Base-by-base conservation (phyloP, 2,797 vertebrate genomes). In the Tapera naevia region DNA sequence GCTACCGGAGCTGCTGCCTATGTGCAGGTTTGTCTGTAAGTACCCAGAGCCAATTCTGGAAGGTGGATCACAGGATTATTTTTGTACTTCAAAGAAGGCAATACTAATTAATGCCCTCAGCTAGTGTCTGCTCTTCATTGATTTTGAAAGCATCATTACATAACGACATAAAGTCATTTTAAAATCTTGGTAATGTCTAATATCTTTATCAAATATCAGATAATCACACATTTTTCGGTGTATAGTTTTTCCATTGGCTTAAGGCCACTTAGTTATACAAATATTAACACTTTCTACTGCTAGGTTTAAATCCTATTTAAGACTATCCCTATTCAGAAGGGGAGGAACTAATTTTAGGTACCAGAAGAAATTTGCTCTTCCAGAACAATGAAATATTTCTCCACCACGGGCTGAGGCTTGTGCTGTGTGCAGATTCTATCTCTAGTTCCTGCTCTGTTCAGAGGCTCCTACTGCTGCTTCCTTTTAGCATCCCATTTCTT, bases 141-240 rank as follows among this genome's bases (percentile, higher is more conserved):
- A 53, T 86, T 94, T 88, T 90, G 80, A 90, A 94, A 80, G 64
- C 43, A 85, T 93, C 71, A 72, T 93, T 90, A 91, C 33, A 93
- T 88, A 94, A 87, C 3, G 65, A 83, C 80, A 67, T 78, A 48
- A 93, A 86, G 57, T 45, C 0, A 1, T 94, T 94, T 76, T 4
- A 25, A 96, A 91, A 94, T 90, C 80, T 91, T 93, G 67, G 50
- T 88, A 73, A 23, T 28, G 60, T 85, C 74, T 65, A 89, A 90
- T 88, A 86, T 71, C 57, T 84, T 91, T 95, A 96, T 94, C 83
- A 96, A 91, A 60, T 71, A 88, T 50, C 71, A 92, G 91, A 93
- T 94, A 90, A 93, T 93, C 84, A 76, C 37, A 43, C 56, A 13
- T 93, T 95, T 94, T 84, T 91, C 0, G 0, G 60, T 85, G 60